These are phyloP conservation scores for Drosophila miranda DNA, from an alignment of 1,140 invertebrate species.

Conservation along the genomic window DNA sequence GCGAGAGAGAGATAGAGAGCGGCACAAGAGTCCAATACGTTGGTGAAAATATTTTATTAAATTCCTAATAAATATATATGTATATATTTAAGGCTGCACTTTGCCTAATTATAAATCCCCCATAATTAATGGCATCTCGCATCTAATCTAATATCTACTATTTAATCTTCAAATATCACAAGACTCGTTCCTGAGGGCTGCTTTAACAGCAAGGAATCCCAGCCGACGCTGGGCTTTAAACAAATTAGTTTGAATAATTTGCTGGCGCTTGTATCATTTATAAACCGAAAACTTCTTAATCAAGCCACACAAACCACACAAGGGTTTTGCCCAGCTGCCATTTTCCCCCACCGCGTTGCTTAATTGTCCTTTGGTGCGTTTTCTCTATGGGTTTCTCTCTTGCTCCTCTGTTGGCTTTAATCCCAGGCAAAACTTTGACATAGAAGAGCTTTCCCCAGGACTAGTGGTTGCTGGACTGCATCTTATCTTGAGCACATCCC, in stretches of 20 bases:
- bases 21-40: too few relatives aligned
- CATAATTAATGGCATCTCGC: too few relatives aligned
- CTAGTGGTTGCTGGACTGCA: constrained; percentile 15
- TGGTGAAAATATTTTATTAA: too few relatives aligned
- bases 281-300: constrained; percentile 46
- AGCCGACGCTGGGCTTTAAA: constrained; percentile 17
- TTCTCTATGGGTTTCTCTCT: constrained; percentile 13
- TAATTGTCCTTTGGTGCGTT: constrained; percentile 50
- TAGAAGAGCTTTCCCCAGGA: not conserved
- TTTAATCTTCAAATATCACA: constrained; percentile 16
- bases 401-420: constrained; percentile 13
- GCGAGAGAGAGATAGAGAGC: too few relatives aligned
- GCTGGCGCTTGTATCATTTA: constrained; percentile 44
- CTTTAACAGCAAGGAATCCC: constrained; percentile 16
- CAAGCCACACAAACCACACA: constrained; percentile 43
- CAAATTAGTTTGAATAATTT: constrained; percentile 52
- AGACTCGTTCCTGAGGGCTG: not conserved
- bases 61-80: too few relatives aligned
- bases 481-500: constrained; percentile 61
- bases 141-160: not conserved
- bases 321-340: constrained; percentile 13
- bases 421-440: constrained; percentile 46
- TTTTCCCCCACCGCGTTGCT: constrained; percentile 6
- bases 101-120: too few relatives aligned
- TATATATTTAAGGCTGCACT: too few relatives aligned